These are phyloP conservation scores for Pseudocheirus occidentalis DNA, from an alignment of 2,797 vertebrate species.

Conservation along the genomic window DNA sequence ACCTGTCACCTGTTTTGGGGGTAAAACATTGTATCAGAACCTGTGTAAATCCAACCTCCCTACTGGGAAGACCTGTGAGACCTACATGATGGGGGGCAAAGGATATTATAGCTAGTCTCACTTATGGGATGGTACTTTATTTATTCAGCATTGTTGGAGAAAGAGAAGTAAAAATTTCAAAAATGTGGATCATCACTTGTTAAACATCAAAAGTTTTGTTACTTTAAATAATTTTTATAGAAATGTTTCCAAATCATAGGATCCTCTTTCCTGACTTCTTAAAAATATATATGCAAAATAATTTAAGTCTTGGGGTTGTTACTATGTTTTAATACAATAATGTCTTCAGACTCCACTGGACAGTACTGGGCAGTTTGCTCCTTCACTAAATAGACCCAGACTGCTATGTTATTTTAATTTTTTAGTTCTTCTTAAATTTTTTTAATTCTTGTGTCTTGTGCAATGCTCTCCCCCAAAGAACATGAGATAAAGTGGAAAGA, in stretches of 20 bases:
- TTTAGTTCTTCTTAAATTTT: background rate
- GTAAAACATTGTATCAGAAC: background rate
- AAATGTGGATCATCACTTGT: background rate
- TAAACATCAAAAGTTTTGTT: background rate
- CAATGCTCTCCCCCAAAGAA: background rate
- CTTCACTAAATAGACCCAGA: background rate
- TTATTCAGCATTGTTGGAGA: background rate
- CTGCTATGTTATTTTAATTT: background rate
- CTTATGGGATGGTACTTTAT: background rate
- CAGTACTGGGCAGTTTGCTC: background rate
- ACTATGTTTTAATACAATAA: background rate
- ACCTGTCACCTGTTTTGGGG: slow-evolving; percentile 5
- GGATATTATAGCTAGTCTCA: background rate
- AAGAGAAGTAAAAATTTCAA: background rate
- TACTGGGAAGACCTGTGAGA: background rate
- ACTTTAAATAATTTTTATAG: background rate
- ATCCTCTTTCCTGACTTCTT: background rate
- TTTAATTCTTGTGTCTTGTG: background rate
- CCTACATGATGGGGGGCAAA: background rate
- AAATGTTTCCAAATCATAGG: background rate
- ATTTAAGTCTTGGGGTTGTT: background rate
- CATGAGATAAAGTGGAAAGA: background rate
- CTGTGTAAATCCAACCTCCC: background rate
- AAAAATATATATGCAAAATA: background rate
- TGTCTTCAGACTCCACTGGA: background rate